Conservation (phyloP, 2,113 vertebrate species). For the Rhinopomastus cyanomelas region DNA sequence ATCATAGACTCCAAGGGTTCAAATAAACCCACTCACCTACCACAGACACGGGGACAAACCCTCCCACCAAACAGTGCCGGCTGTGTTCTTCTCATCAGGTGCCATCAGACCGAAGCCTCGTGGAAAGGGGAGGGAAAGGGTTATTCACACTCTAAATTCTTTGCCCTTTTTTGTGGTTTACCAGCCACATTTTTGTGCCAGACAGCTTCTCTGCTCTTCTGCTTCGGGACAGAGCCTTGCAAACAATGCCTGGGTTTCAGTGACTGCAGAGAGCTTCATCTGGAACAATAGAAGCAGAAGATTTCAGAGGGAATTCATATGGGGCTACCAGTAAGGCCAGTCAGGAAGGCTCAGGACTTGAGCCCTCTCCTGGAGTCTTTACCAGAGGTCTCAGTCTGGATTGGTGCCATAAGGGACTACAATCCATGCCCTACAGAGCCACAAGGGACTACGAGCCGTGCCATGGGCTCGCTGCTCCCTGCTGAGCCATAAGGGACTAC, state of each 20-base stretch:
- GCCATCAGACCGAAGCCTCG: not conserved
- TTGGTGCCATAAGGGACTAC: not conserved
- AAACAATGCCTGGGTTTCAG: not conserved
- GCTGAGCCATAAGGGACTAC: rapidly evolving
- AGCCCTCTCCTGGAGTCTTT: not conserved
- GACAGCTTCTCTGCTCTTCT: not conserved
- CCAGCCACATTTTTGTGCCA: not conserved
- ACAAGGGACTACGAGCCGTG: rapidly evolving
- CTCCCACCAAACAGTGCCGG: not conserved
- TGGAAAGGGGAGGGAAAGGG: not conserved
- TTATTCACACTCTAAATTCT: not conserved
- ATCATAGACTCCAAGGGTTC: not conserved
- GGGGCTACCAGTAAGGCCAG: not conserved
- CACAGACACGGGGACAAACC: rapidly evolving
- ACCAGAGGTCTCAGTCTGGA: not conserved
- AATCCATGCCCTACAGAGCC: too few species aligned
- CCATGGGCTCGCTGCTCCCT: not conserved
- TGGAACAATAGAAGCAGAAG: not conserved
- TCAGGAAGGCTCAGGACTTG: not conserved
- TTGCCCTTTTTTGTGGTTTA: not conserved
- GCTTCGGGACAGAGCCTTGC: not conserved
- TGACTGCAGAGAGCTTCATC: not conserved
- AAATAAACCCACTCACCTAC: not conserved
- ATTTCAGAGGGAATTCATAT: not conserved
- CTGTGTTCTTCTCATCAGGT: not conserved